A percentile compares a stretch with the other conserved stretches of the same genome.
Conservation (phyloP, 2,113 vertebrate genomes). For the Brevimyrus niger region DNA sequence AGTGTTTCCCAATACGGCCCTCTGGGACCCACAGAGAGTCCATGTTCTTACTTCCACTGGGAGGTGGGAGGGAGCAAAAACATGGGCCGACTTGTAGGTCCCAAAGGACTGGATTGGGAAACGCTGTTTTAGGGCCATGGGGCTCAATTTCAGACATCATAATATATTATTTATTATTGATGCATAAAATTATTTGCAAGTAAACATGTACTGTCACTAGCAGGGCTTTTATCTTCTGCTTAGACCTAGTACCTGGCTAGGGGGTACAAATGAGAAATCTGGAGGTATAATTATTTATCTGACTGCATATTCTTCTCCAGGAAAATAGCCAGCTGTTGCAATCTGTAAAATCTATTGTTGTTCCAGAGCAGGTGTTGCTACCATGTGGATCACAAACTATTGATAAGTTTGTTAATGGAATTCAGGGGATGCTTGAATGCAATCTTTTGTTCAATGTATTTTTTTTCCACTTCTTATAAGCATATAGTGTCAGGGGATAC, state of each 20-base stretch:
- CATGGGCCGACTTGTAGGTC: background rate
- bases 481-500: background rate
- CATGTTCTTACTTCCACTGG: background rate
- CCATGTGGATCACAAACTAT: background rate
- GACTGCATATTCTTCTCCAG: background rate
- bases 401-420: background rate
- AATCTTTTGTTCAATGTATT: background rate
- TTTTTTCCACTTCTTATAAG: background rate
- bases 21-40: background rate
- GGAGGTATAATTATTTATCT: background rate
- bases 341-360: background rate
- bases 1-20: background rate
- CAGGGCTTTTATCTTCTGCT: background rate
- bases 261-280: background rate
- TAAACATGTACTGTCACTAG: background rate
- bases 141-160: background rate
- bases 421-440: background rate
- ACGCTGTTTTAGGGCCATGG: background rate
- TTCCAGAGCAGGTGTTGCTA: background rate
- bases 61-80: background rate
- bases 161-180: background rate
- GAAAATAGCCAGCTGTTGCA: background rate
- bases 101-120: background rate
- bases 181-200: background rate
- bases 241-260: background rate